Percentiles rank a stretch among this genome's conserved stretches.
Evolutionary conservation across 2,888 invertebrate genomes (phyloP).

Genomic region (Dynastes maya): DNA sequence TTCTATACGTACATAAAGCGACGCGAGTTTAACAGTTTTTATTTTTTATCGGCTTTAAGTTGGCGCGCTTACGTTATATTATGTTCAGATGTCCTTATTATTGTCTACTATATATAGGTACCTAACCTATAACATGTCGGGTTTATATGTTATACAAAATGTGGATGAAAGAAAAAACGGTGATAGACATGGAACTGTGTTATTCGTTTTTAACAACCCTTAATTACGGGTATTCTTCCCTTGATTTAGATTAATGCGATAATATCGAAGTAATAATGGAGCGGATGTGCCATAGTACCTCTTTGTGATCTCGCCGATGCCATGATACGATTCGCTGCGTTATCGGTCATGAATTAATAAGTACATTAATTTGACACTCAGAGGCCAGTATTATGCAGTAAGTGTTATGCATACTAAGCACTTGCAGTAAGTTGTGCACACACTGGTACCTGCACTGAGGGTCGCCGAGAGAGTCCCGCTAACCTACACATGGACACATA

Average conservation of each 20-base stretch:
- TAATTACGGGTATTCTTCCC: conserved; percentile 42
- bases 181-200: not conserved
- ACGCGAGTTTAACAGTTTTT: conserved; percentile 35
- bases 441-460: too few relatives aligned
- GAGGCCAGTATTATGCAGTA: too few relatives aligned
- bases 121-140: too few relatives aligned
- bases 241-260: conserved; percentile 48
- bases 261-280: conserved; percentile 36
- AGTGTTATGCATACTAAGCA: too few relatives aligned
- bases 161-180: not conserved
- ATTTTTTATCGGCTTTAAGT: conserved; percentile 19
- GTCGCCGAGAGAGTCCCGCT: too few relatives aligned
- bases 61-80: not conserved
- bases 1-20: conserved; percentile 19
- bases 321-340: not conserved
- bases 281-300: not conserved
- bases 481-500: too few relatives aligned
- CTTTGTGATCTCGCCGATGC: not conserved
- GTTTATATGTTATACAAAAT: conserved; percentile 9
- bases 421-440: not conserved
- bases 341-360: conserved; percentile 5
- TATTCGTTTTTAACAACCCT: conserved; percentile 44
- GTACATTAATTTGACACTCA: not conserved
- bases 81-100: not conserved
- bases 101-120: not conserved